phyloP scores from a whole-genome alignment of 92 coral and sea anemone species.

The Epizoanthus ramosus region DNA sequence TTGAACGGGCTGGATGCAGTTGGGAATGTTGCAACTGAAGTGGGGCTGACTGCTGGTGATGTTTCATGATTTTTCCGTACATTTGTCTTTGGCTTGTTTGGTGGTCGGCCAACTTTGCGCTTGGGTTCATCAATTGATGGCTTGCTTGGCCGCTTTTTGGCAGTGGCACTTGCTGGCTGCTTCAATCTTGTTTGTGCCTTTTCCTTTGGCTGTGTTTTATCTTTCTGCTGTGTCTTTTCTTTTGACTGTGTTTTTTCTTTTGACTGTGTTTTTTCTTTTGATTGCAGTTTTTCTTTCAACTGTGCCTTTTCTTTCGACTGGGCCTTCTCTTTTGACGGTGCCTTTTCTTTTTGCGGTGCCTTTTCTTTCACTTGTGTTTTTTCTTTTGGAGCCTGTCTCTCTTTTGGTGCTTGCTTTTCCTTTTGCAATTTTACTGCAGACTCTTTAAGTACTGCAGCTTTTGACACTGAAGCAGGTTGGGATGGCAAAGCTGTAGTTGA shows the following conservation, averaged over 20 bases:
- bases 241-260: constrained; percentile 1
- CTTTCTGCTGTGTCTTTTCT: not conserved
- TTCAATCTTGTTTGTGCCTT: not conserved
- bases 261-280: not conserved
- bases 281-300: constrained; percentile 10
- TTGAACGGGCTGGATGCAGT: constrained; percentile 18
- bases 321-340: constrained; percentile 18
- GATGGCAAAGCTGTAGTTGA: not conserved
- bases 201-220: not conserved
- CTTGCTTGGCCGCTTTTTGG: constrained; percentile 74
- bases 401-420: constrained; percentile 30
- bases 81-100: constrained; percentile 50
- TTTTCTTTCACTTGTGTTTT: constrained; percentile 28
- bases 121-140: constrained; percentile 79
- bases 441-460: not conserved
- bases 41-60: constrained; percentile 8
- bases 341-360: constrained; percentile 25
- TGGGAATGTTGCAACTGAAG: constrained; percentile 7
- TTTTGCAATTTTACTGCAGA: constrained; percentile 11
- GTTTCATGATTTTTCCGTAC: not conserved
- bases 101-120: constrained; percentile 88
- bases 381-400: constrained; percentile 35
- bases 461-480: not conserved
- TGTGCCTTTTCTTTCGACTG: constrained; percentile 18
- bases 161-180: constrained; percentile 23